These are phyloP conservation scores for Ormia ochracea DNA, from an alignment of 2,888 invertebrate genomes.

Conservation along the genomic window DNA sequence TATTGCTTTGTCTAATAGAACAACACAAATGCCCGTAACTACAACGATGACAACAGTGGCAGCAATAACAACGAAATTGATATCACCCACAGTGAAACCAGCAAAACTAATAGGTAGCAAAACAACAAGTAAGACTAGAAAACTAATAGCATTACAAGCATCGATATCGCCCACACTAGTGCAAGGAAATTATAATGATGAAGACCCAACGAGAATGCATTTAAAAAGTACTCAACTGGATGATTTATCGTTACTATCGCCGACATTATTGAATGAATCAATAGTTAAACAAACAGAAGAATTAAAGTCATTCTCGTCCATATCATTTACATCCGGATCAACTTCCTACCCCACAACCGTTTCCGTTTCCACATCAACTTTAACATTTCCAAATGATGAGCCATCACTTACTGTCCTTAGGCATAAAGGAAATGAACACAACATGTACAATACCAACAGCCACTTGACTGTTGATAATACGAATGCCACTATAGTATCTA, in stretches of 20 bases:
- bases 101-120: conserved; percentile 19
- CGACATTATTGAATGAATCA: conserved; percentile 64
- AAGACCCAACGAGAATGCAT: conserved; percentile 36
- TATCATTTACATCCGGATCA: conserved; percentile 17
- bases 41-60: conserved; percentile 28
- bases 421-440: conserved; percentile 52
- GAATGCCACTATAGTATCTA: conserved; percentile 49
- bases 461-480: conserved; percentile 57
- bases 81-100: conserved; percentile 25
- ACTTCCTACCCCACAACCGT: conserved; percentile 9
- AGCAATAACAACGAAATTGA: conserved; percentile 41
- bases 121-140: conserved; percentile 43
- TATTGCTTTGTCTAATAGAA: conserved; percentile 57
- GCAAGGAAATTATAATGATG: conserved; percentile 36
- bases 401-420: conserved; percentile 27
- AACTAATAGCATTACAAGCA: conserved; percentile 32
- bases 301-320: conserved; percentile 29
- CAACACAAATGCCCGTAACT: conserved; percentile 36
- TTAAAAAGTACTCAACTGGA: conserved; percentile 62
- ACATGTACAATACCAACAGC: conserved; percentile 59
- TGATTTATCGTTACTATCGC: conserved; percentile 69
- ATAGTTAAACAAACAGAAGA: conserved; percentile 45
- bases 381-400: conserved; percentile 22
- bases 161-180: conserved; percentile 45
- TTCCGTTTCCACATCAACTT: conserved; percentile 47